Evolutionary conservation across 2,797 vertebrate genomes (phyloP).

Genomic region (Nyctibius grandis): DNA sequence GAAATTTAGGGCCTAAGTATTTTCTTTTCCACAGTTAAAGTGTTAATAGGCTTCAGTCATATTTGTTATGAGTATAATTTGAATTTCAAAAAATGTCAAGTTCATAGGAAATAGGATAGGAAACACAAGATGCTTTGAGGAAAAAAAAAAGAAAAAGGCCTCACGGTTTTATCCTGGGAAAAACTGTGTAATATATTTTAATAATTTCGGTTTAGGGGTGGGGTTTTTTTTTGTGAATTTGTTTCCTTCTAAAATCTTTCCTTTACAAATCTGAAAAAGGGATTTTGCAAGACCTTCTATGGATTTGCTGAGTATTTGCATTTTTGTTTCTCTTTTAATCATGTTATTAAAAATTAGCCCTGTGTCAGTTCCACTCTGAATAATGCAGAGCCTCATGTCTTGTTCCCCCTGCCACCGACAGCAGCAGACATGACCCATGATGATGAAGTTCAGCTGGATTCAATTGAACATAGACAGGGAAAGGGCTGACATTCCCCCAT

Average conservation of each 20-base stretch:
- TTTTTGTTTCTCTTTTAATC: background rate
- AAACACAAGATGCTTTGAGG: background rate
- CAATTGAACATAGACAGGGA: background rate
- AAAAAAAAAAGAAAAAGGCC: accelerated
- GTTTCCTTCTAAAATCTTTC: background rate
- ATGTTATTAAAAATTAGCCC: background rate
- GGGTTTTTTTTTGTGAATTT: background rate
- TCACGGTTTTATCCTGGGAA: background rate
- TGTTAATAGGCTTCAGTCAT: background rate
- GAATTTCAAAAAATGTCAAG: background rate
- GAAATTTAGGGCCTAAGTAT: background rate
- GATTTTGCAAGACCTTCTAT: background rate
- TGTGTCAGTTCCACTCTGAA: background rate
- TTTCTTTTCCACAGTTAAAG: background rate
- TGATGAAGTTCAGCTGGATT: background rate
- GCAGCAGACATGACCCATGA: background rate
- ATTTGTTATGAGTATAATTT: background rate
- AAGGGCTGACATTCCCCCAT: background rate
- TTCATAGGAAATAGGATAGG: background rate
- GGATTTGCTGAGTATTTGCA: background rate
- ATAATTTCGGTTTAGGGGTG: background rate
- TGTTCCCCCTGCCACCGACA: background rate
- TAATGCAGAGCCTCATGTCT: background rate
- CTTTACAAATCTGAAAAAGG: background rate
- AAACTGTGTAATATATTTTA: background rate